phyloP scores from a whole-genome alignment of 2,113 vertebrate species.

The Pollachius pollachius region DNA sequence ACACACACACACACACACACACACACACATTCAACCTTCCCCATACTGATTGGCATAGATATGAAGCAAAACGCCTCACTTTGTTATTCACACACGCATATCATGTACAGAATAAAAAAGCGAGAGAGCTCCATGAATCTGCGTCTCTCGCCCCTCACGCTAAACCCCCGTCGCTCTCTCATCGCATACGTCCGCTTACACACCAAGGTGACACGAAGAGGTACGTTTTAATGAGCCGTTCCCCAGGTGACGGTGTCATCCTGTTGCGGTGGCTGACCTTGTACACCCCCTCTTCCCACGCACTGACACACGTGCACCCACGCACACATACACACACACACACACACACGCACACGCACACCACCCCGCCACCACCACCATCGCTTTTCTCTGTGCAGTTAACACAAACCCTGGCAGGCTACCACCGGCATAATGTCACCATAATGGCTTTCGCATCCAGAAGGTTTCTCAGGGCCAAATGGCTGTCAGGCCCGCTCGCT shows the following conservation, averaged over 20 bases:
- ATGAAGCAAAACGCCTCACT: not conserved
- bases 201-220: conserved; percentile 69
- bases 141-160: not conserved
- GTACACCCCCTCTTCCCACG: conserved; percentile 52
- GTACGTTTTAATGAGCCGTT: conserved; percentile 39
- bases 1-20: too few relatives aligned
- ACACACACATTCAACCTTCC: too few relatives aligned
- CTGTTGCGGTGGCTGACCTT: conserved; percentile 74
- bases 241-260: conserved; percentile 32
- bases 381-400: conserved; percentile 9
- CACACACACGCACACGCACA: too few relatives aligned
- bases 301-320: too few relatives aligned
- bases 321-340: not conserved
- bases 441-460: conserved; percentile 77
- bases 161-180: conserved; percentile 23
- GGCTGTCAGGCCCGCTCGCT: conserved; percentile 68
- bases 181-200: conserved; percentile 12
- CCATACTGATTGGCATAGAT: too few relatives aligned
- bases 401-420: conserved; percentile 73
- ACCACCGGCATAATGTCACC: conserved; percentile 70
- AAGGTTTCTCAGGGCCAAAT: conserved; percentile 62
- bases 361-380: too few relatives aligned
- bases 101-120: not conserved
- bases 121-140: conserved; percentile 1
- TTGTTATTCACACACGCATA: conserved; percentile 3